phyloP scores from a whole-genome alignment of 2,888 invertebrate genomes.

The Tenthredo amoena region DNA sequence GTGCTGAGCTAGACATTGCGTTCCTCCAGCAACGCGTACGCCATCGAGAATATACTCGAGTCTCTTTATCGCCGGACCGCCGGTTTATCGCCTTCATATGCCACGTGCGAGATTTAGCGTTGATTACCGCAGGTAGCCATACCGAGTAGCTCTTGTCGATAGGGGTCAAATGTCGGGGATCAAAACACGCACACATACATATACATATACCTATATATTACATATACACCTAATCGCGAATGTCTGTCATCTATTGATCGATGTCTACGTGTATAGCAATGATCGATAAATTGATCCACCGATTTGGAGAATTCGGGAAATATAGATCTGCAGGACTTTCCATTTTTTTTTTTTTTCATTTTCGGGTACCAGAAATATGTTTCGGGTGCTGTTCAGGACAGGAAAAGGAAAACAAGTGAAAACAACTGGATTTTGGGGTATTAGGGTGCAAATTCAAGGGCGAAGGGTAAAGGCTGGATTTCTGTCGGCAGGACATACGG shows the following conservation, averaged over 20 bases:
- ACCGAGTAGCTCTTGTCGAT: slow-evolving; percentile 46
- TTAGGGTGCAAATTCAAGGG: slow-evolving; percentile 69
- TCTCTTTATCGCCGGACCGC: not conserved
- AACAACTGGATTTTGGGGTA: not conserved
- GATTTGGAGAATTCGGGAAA: not conserved
- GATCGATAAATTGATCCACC: slow-evolving; percentile 8
- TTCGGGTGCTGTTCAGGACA: not conserved
- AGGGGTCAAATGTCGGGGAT: slow-evolving; percentile 39
- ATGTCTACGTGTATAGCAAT: not conserved
- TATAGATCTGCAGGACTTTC: not conserved
- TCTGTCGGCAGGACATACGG: slow-evolving; percentile 66
- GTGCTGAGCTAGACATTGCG: slow-evolving; percentile 64
- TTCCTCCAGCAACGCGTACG: not conserved
- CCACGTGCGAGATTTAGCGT: slow-evolving; percentile 47
- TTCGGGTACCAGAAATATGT: not conserved
- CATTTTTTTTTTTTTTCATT: not conserved
- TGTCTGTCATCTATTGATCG: slow-evolving; percentile 22
- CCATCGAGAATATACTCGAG: slow-evolving; percentile 15
- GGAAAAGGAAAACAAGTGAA: not conserved
- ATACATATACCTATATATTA: not conserved
- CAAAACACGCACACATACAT: slow-evolving; percentile 4
- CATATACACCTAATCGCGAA: slow-evolving; percentile 13
- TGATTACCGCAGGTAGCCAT: slow-evolving; percentile 42
- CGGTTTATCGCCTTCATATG: slow-evolving; percentile 18
- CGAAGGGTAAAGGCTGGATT: slow-evolving; percentile 67